These are phyloP conservation scores for Ganaspis brasiliensis DNA, from an alignment of 2,888 invertebrate species.

Conservation along the genomic window DNA sequence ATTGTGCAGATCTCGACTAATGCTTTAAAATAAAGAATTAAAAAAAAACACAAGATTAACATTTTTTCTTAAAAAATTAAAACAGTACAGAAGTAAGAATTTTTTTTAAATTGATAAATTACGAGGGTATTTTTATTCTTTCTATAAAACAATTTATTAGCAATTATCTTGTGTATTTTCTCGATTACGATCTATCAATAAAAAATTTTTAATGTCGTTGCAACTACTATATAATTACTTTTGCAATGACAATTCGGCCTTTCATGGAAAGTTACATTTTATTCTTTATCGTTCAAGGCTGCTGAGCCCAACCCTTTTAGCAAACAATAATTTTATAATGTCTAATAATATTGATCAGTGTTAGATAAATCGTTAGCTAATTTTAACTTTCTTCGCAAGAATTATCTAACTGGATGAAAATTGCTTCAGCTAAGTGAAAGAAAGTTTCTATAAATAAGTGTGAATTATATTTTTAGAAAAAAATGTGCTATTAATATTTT, in stretches of 20 bases:
- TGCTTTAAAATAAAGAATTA: too few species aligned
- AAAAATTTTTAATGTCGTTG: background rate
- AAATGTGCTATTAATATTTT: too few species aligned
- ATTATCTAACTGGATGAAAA: background rate
- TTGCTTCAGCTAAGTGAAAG: background rate
- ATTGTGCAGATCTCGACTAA: background rate
- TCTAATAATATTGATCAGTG: conserved; percentile 23
- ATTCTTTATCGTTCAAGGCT: conserved; percentile 26
- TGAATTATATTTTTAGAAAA: background rate
- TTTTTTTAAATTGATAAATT: too few species aligned
- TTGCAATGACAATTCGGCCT: conserved; percentile 2
- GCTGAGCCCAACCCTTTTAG: conserved; percentile 8
- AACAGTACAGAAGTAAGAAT: too few species aligned
- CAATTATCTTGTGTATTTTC: too few species aligned
- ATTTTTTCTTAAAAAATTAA: too few species aligned
- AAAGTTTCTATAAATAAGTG: background rate
- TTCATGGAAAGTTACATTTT: conserved; percentile 27
- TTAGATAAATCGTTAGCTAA: conserved; percentile 16
- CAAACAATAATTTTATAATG: conserved; percentile 23
- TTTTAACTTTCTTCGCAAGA: conserved; percentile 21
- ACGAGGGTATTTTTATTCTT: too few species aligned
- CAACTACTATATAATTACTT: background rate
- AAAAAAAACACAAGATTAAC: too few species aligned
- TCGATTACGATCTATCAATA: background rate
- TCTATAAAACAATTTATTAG: too few species aligned